These are phyloP conservation scores for Chlamydotis undulata DNA, from an alignment of 2,113 vertebrate genomes.

Conservation along the genomic window DNA sequence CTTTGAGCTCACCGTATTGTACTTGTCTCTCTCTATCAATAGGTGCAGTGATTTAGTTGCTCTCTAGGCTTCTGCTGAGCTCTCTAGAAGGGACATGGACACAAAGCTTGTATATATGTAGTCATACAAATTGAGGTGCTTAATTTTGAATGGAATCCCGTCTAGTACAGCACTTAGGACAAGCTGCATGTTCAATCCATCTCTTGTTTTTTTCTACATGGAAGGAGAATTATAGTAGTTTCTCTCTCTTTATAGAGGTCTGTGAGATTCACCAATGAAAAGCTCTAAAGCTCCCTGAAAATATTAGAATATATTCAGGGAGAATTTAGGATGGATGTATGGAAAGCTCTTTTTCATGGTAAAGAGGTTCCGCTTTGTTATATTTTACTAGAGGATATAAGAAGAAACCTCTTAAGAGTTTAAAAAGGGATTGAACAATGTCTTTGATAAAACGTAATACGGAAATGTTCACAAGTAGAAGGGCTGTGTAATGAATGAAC, in stretches of 20 bases:
- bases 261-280: not conserved
- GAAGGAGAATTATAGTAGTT: not conserved
- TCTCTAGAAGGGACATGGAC: not conserved
- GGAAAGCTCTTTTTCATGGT: not conserved
- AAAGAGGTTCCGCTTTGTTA: not conserved
- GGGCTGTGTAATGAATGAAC: not conserved
- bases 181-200: not conserved
- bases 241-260: not conserved
- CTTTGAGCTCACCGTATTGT: accelerated
- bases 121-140: not conserved
- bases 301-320: not conserved
- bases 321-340: not conserved
- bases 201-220: not conserved
- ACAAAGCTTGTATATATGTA: not conserved
- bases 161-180: not conserved
- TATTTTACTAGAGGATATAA: not conserved
- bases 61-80: not conserved
- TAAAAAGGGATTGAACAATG: not conserved
- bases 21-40: not conserved
- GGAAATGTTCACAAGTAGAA: not conserved
- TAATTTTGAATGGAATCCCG: not conserved
- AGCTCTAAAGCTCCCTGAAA: not conserved
- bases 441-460: not conserved
- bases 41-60: not conserved
- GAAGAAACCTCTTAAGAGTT: not conserved